These are phyloP conservation scores for Hemitrygon akajei DNA, from an alignment of 2,797 vertebrate species.

Conservation along the genomic window DNA sequence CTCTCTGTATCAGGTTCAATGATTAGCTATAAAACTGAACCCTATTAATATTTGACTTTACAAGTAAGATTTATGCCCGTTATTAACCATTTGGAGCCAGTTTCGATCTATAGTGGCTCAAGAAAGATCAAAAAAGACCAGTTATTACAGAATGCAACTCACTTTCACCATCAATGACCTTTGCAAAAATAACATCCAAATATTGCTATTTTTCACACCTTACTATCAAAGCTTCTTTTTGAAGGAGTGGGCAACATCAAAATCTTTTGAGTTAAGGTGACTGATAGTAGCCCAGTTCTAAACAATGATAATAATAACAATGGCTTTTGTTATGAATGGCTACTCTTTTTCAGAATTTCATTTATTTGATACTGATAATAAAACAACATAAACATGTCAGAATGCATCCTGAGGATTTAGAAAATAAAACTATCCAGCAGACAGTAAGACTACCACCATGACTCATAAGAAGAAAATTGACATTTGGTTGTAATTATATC, in stretches of 20 bases:
- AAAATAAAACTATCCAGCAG: conserved; percentile 21
- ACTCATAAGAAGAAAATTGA: conserved; percentile 25
- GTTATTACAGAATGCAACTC: not conserved
- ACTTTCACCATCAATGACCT: not conserved
- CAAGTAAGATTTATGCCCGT: not conserved
- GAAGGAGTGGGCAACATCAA: not conserved
- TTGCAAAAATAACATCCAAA: not conserved
- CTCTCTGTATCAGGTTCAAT: not conserved
- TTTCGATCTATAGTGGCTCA: not conserved
- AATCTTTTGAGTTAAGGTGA: not conserved
- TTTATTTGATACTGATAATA: not conserved
- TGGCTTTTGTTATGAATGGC: not conserved
- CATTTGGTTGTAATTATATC: conserved; percentile 31
- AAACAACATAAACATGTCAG: conserved; percentile 18
- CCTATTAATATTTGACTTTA: not conserved
- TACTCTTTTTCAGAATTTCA: not conserved
- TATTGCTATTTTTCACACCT: not conserved
- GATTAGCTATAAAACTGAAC: not conserved
- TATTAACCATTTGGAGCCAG: not conserved
- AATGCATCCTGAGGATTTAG: not conserved
- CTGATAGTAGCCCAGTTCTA: not conserved
- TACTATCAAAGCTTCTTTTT: not conserved
- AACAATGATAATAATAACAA: not conserved
- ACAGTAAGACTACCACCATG: conserved; percentile 9
- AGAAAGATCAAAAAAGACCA: not conserved